phyloP scores from a whole-genome alignment of 2,797 vertebrate species.

The Eremophila alpestris region DNA sequence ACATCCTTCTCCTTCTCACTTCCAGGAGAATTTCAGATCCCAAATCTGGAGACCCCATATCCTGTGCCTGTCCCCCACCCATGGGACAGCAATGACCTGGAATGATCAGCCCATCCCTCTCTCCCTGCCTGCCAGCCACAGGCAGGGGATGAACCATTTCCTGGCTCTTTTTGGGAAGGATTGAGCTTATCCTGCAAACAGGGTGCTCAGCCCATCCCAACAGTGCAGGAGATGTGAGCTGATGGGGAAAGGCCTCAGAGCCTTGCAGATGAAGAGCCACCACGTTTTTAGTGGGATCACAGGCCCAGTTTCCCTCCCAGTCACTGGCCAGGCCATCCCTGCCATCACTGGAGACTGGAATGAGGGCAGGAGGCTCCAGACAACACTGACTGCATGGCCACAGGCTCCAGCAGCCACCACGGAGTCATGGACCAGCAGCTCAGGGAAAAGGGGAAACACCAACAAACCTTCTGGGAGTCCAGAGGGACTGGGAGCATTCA shows the following conservation, averaged over 20 bases:
- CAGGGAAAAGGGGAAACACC: neutral
- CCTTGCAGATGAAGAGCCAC: neutral
- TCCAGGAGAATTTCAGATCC: neutral
- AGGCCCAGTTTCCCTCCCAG: neutral
- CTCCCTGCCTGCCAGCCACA: neutral
- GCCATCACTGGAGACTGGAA: fast-evolving
- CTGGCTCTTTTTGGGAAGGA: neutral
- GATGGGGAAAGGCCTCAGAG: neutral
- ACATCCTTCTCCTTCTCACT: neutral
- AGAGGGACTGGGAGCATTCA: neutral
- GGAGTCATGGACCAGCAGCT: neutral
- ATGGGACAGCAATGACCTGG: neutral
- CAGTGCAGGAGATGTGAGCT: neutral
- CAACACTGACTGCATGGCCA: neutral
- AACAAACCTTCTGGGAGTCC: neutral
- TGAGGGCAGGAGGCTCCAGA: neutral
- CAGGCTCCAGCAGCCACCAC: neutral
- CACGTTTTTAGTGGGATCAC: neutral
- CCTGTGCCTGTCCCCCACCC: neutral
- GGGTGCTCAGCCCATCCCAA: neutral
- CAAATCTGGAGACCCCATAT: neutral
- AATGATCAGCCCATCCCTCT: neutral
- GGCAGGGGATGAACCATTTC: neutral
- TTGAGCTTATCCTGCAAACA: fast-evolving
- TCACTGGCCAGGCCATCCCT: neutral